Evolutionary conservation across 2,797 vertebrate species (phyloP), one percentile per base, ranked within the genome.

Genomic region (Delichon dasypus): DNA sequence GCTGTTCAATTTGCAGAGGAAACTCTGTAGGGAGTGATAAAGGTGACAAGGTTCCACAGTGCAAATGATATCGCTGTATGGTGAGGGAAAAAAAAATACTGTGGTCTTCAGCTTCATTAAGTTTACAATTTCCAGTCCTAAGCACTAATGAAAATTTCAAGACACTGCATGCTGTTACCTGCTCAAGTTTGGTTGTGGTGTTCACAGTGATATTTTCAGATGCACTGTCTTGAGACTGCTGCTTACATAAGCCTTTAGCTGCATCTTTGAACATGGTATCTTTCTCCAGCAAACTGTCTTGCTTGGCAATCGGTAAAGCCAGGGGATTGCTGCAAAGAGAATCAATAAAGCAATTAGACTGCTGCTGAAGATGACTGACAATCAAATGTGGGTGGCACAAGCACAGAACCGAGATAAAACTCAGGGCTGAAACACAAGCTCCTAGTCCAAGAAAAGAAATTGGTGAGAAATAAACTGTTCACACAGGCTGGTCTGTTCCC

Each of bases 211-310:
- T 64, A 10, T 96, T 98, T 78, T 99, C 98, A 4, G 98, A 97
- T 23, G 97, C 84, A 29, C 97, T 98, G 70, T 99, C 99, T 97
- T 98, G 98, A 75, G 98, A 98, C 1, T 97, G 98, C 44, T 98
- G 98, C 84, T 97, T 98, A 50, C 95, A 98, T 40, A 98, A 96
- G 15, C 95, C 97, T 94, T 98, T 98, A 34, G 97, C 93, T 34
- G 98, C 96, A 61, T 99, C 99, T 96, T 98, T 98, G 97, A 99
- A 99, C 99, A 99, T 99, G 84, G 98, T 98, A 85, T 98, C 98
- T 97, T 99, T 99, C 97, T 99, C 99, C 97, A 99, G 95, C 94
- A 99, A 97, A 95, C 99, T 99, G 98, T 99, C 99, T 89, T 98
- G 98, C 95, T 99, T 99, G 78, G 99, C 98, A 78, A 99, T 99